Conservation (phyloP, 1,140 invertebrate species). For the Polypedilum pembai region DNA sequence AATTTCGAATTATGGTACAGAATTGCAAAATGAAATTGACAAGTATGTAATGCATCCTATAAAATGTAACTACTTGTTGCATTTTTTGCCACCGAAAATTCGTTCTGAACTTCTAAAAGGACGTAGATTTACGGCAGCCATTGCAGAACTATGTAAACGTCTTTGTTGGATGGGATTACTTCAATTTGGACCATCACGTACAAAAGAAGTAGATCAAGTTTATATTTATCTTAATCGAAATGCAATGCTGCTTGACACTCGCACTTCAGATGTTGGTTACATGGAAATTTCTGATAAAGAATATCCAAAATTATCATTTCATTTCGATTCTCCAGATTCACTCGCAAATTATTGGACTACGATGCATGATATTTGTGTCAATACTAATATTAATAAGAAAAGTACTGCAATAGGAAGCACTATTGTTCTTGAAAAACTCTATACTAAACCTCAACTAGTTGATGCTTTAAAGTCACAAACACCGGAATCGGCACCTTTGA, state of each 20-base stretch:
- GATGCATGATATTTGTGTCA: conserved; percentile 58
- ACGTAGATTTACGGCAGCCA: conserved; percentile 58
- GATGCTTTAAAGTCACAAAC: conserved; percentile 36
- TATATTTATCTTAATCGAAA: conserved; percentile 63
- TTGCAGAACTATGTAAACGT: conserved; percentile 50
- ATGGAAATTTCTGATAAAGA: conserved; percentile 52
- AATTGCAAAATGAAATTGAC: conserved; percentile 44
- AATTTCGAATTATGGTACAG: conserved; percentile 49
- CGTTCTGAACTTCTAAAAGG: conserved; percentile 49
- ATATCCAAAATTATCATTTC: conserved; percentile 50
- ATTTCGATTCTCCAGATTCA: conserved; percentile 49
- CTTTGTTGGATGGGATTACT: conserved; percentile 62
- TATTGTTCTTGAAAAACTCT: conserved; percentile 46
- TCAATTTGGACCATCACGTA: conserved; percentile 54
- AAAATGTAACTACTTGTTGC: conserved; percentile 56
- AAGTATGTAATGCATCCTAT: conserved; percentile 60
- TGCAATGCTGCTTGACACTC: conserved; percentile 58
- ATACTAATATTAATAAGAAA: conserved; percentile 49
- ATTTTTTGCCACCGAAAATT: conserved; percentile 47
- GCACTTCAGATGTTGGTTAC: conserved; percentile 54
- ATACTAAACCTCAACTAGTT: conserved; percentile 49
- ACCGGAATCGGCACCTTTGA: conserved; percentile 35
- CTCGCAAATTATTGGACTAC: conserved; percentile 68
- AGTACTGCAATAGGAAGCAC: conserved; percentile 44
- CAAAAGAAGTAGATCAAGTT: conserved; percentile 63